Conservation (phyloP, 2,888 invertebrate genomes). For the Drosophila limbata region DNA sequence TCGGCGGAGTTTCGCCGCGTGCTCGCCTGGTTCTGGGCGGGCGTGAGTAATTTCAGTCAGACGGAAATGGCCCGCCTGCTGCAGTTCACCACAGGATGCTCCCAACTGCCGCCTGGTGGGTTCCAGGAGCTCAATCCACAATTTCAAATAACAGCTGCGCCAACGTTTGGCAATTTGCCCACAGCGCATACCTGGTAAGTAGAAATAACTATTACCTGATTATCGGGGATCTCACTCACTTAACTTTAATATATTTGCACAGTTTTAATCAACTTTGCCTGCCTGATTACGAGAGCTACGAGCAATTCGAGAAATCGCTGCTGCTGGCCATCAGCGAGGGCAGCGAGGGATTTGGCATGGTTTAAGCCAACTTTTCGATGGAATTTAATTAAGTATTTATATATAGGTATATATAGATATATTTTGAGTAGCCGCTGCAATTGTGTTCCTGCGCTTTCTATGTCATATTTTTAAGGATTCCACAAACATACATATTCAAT, state of each 20-base stretch:
- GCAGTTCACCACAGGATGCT: constrained; percentile 97
- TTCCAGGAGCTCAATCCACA: constrained; percentile 95
- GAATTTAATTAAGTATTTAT: constrained; percentile 15
- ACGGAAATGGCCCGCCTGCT: constrained; percentile 96
- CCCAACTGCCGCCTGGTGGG: constrained; percentile 95
- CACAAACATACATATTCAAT: constrained; percentile 21
- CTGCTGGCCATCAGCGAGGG: constrained; percentile 97
- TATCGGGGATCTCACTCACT: background rate
- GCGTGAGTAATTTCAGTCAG: constrained; percentile 94
- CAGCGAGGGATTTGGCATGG: constrained; percentile 94
- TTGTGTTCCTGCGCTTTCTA: constrained; percentile 75
- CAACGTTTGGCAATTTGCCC: constrained; percentile 95
- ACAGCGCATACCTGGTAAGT: constrained; percentile 96
- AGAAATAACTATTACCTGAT: background rate
- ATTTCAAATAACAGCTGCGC: constrained; percentile 96
- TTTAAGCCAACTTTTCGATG: constrained; percentile 61
- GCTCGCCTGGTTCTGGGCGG: constrained; percentile 96
- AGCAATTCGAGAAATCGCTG: constrained; percentile 95
- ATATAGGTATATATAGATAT: constrained; percentile 6
- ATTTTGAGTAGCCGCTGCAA: constrained; percentile 55
- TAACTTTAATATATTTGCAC: background rate
- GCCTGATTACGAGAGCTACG: constrained; percentile 97
- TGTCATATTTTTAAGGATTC: constrained; percentile 21
- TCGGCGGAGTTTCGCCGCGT: constrained; percentile 93
- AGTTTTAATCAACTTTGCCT: constrained; percentile 98